Evolutionary conservation across 2,888 invertebrate genomes (phyloP), one percentile per base, ranked within the genome.

Genomic region (Drosophila prolongata): DNA sequence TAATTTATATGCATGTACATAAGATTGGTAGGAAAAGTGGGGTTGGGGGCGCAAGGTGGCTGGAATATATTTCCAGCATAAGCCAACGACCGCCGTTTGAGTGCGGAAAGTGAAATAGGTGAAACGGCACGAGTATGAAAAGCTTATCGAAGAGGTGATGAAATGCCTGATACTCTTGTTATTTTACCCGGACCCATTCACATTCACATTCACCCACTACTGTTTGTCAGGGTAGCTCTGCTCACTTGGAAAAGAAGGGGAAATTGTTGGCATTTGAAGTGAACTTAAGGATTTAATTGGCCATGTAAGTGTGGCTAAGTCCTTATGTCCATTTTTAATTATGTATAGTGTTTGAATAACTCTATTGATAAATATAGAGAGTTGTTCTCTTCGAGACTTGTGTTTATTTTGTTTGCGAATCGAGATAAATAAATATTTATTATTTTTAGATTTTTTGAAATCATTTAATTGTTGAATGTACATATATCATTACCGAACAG

Each of bases 11-110:
- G 42, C 46, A 35, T 42, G 47, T 56, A 37, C 56, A 57, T 16
- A 46, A 27, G 24, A 60, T 55, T 13, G n/a, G 14, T 10, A 19
- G 6, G 10, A 24, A 35, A 52, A 54, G 46, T 37, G 44, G 49
- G 44, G 53, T 16, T 11, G 34, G 34, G 56, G n/a, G 24, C 16
- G 61, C 16, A n/a, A 52, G 65, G 49, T n/a, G 24, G 64, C 64
- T 5, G 64, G 34, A 66, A 66, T 54, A 66, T 35, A 65, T 73
- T 80, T 64, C 59, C 52, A 30, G 40, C 49, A 62, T 75, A 72
- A 68, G 80, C 72, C 78, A 73, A 76, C 62, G 81, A 52, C 65
- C 68, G 53, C 57, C 73, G 54, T 67, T 79, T 65, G 55, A 62
- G 55, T 52, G 67, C 44, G 67, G 34, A 54, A 67, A 46, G 67